Percentiles rank a stretch among this genome's conserved stretches.
These are phyloP conservation scores for Gallinago media DNA, from an alignment of 2,113 vertebrate species.

Conservation along the genomic window DNA sequence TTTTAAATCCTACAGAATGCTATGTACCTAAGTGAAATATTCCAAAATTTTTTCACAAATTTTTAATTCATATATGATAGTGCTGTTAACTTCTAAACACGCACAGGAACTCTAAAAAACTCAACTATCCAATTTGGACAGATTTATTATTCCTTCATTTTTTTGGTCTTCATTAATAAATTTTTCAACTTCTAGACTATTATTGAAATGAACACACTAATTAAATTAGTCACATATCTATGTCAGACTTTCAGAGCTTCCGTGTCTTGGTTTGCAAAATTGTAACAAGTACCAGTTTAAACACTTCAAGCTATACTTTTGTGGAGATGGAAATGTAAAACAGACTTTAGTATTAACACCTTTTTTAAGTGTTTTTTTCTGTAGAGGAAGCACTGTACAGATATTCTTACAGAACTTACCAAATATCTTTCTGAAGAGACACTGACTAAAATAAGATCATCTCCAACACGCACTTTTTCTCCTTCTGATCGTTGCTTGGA, in stretches of 20 bases:
- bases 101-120: background rate
- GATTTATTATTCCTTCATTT: background rate
- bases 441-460: conserved; percentile 98
- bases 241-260: background rate
- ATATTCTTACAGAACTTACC: conserved; percentile 77
- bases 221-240: background rate
- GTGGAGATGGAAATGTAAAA: background rate
- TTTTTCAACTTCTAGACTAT: background rate
- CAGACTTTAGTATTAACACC: background rate
- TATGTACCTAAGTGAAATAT: background rate
- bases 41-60: background rate
- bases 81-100: background rate
- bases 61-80: background rate
- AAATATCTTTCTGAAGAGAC: conserved; percentile 95
- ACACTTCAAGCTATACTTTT: background rate
- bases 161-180: background rate
- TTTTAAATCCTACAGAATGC: background rate
- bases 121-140: background rate
- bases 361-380: background rate
- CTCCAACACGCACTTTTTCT: conserved; percentile 95
- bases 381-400: background rate
- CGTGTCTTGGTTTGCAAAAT: background rate
- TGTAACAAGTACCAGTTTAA: background rate
- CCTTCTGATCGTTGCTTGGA: conserved; percentile 92
- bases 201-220: background rate